A percentile compares a stretch with the other conserved stretches of the same genome.
Conservation (phyloP, 2,113 vertebrate genomes). For the Nothocercus julius region DNA sequence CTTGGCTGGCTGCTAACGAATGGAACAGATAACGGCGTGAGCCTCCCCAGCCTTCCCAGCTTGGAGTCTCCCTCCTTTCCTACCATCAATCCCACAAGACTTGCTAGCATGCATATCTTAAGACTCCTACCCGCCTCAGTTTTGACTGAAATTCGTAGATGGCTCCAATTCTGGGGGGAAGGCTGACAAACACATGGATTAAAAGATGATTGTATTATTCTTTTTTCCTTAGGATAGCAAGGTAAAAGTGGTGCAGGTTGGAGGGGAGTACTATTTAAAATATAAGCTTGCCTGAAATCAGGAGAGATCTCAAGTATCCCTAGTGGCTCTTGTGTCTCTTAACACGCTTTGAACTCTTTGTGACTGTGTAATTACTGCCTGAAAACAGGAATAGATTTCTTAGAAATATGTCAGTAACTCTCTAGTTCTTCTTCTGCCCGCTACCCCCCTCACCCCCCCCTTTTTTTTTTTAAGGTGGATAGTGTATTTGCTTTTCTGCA, state of each 20-base stretch:
- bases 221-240: not conserved
- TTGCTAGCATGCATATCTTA: not conserved
- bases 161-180: not conserved
- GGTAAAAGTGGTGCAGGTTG: not conserved
- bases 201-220: not conserved
- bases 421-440: not conserved
- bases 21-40: not conserved
- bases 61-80: not conserved
- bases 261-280: conserved; percentile 24
- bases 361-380: conserved; percentile 55
- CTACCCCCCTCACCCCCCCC: not conserved
- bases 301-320: conserved; percentile 29
- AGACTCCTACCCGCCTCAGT: not conserved
- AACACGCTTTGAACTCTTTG: conserved; percentile 43
- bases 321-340: conserved; percentile 15
- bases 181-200: not conserved
- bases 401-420: conserved; percentile 20
- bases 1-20: not conserved
- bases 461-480: not conserved
- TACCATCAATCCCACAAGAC: not conserved
- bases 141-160: not conserved
- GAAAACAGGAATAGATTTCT: conserved; percentile 38
- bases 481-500: conserved; percentile 19
- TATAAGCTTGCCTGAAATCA: not conserved
- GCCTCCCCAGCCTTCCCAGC: not conserved